Evolutionary conservation across 2,797 vertebrate species (phyloP).

Genomic region (Enteromius treurensis): DNA sequence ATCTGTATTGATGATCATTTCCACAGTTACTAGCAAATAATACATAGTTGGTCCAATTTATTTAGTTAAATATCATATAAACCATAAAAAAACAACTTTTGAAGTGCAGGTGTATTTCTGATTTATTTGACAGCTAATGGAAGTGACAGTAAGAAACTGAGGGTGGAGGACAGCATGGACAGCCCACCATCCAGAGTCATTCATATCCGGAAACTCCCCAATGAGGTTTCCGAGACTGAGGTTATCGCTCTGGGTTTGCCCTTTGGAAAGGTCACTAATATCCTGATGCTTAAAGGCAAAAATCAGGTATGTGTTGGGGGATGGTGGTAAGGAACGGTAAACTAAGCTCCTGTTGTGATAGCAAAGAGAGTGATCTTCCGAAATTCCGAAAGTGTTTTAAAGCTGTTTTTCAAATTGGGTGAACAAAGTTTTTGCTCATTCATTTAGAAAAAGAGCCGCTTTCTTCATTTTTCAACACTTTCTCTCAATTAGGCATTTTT

Average conservation of each 20-base stretch:
- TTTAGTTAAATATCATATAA: not conserved
- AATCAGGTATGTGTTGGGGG: slow-evolving; percentile 85
- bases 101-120: not conserved
- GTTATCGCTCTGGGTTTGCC: slow-evolving; percentile 97
- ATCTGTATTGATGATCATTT: not conserved
- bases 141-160: slow-evolving; percentile 97
- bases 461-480: not conserved
- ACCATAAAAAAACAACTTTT: not conserved
- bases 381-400: not conserved
- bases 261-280: slow-evolving; percentile 98
- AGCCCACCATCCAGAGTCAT: slow-evolving; percentile 94
- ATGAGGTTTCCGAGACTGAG: slow-evolving; percentile 97
- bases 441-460: not conserved
- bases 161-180: slow-evolving; percentile 91
- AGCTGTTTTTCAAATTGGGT: not conserved
- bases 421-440: slow-evolving; percentile 1
- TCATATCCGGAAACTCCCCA: slow-evolving; percentile 96
- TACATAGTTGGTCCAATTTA: not conserved
- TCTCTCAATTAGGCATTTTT: slow-evolving; percentile 86
- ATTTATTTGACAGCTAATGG: slow-evolving; percentile 85
- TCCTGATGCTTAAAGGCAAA: slow-evolving; percentile 98
- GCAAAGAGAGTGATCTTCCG: not conserved
- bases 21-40: not conserved
- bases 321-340: slow-evolving; percentile 5
- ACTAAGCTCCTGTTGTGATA: not conserved